phyloP scores from a whole-genome alignment of 2,797 vertebrate species.

The Sebastes trivittatus region DNA sequence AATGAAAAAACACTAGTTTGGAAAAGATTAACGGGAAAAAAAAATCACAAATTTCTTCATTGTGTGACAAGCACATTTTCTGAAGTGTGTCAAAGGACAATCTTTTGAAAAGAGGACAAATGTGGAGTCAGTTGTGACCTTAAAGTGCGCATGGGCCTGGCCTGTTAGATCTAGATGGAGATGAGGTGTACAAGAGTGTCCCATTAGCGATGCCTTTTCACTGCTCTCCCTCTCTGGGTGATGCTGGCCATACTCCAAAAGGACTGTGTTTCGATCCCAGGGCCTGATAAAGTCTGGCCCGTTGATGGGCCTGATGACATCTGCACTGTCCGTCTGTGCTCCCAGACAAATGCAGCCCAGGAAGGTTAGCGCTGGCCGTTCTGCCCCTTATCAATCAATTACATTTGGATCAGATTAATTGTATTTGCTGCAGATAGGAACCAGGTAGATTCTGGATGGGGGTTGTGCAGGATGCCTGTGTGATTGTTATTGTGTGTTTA shows the following conservation, averaged over 20 bases:
- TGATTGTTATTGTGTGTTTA: constrained; percentile 29
- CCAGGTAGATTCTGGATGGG: constrained; percentile 49
- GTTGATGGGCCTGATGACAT: constrained; percentile 78
- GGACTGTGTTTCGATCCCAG: constrained; percentile 76
- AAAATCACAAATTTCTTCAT: background rate
- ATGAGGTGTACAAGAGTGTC: constrained; percentile 80
- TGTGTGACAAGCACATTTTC: background rate
- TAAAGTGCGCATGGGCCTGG: constrained; percentile 59
- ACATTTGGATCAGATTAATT: constrained; percentile 82
- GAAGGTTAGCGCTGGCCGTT: constrained; percentile 51
- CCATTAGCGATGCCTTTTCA: constrained; percentile 81
- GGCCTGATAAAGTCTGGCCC: constrained; percentile 74
- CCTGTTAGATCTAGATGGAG: constrained; percentile 83
- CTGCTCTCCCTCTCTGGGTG: constrained; percentile 74
- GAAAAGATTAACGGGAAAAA: background rate
- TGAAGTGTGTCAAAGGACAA: constrained; percentile 12
- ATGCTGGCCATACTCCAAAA: constrained; percentile 77
- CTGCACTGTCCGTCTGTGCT: constrained; percentile 76
- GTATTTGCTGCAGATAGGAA: constrained; percentile 74
- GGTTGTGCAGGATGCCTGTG: constrained; percentile 20
- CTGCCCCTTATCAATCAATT: constrained; percentile 79
- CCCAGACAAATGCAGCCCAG: constrained; percentile 67
- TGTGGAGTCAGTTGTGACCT: constrained; percentile 79
- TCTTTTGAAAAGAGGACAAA: constrained; percentile 58
- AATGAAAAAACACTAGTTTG: background rate